Evolutionary conservation across 2,113 vertebrate genomes (phyloP).

Genomic region (Oreochromis spilurus): DNA sequence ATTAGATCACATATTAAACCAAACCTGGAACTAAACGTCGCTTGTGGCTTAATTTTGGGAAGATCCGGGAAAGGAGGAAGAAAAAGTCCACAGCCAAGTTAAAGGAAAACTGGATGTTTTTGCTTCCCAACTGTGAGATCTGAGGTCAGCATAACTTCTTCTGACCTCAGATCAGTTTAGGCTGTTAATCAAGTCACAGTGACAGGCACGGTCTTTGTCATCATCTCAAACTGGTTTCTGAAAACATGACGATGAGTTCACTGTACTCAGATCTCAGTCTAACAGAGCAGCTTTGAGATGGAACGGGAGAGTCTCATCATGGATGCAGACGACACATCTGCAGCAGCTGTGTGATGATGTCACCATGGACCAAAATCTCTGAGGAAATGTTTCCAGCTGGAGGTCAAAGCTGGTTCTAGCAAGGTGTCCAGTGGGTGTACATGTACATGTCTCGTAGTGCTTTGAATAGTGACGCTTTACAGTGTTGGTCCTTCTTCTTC

Average conservation of each 20-base stretch:
- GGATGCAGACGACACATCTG: not conserved
- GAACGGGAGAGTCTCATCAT: accelerated
- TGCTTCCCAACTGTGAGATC: not conserved
- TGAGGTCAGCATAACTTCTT: not conserved
- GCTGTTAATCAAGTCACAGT: not conserved
- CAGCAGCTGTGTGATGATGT: not conserved
- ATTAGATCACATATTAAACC: constrained; percentile 46
- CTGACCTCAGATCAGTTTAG: too few species aligned
- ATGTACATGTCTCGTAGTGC: not conserved
- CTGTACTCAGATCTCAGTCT: not conserved
- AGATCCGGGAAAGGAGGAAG: not conserved
- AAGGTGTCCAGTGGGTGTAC: not conserved
- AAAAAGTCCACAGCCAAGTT: not conserved
- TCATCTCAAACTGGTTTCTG: not conserved
- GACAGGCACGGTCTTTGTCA: not conserved
- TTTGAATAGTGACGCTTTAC: not conserved
- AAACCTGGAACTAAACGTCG: not conserved
- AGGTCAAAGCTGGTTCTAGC: not conserved
- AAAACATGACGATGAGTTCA: not conserved
- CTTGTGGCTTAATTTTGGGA: not conserved
- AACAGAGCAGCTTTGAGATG: accelerated
- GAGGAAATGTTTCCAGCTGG: not conserved
- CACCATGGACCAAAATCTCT: not conserved
- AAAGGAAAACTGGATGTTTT: not conserved
- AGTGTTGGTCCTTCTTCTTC: not conserved